Conservation (phyloP, 2,888 invertebrate species). For the Pyrochroa serraticornis region DNA sequence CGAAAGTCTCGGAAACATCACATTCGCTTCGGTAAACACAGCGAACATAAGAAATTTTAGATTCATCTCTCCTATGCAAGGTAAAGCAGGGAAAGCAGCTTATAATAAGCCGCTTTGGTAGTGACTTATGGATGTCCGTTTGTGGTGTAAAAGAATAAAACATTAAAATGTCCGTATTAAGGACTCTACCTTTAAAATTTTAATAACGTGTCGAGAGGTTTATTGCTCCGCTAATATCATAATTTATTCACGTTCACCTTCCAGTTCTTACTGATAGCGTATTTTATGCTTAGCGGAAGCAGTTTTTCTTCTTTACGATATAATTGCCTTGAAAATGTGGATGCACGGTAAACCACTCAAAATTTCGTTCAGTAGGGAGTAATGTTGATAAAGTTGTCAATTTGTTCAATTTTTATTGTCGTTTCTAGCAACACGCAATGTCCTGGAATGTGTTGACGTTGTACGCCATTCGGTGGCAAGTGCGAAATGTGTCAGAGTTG, state of each 20-base stretch:
- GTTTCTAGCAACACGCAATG: not conserved
- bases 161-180: slow-evolving; percentile 48
- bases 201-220: slow-evolving; percentile 48
- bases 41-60: slow-evolving; percentile 19
- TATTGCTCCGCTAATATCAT: slow-evolving; percentile 45
- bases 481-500: slow-evolving; percentile 11
- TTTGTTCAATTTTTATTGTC: not conserved
- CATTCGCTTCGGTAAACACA: slow-evolving; percentile 8
- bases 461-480: not conserved
- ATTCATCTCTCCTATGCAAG: slow-evolving; percentile 25
- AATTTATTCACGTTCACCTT: slow-evolving; percentile 44
- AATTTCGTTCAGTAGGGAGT: not conserved
- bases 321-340: slow-evolving; percentile 20
- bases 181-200: slow-evolving; percentile 45
- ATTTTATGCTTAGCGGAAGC: slow-evolving; percentile 39
- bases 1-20: too few relatives aligned
- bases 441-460: slow-evolving; percentile 2
- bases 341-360: slow-evolving; percentile 21
- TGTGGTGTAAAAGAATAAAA: slow-evolving; percentile 48
- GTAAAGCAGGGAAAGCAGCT: slow-evolving; percentile 40
- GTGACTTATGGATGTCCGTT: slow-evolving; percentile 50
- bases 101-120: slow-evolving; percentile 45
- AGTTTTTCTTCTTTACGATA: slow-evolving; percentile 37
- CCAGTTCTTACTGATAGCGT: slow-evolving; percentile 39
- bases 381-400: not conserved